These are phyloP conservation scores for Gymnoscelis rufifasciata DNA, from an alignment of 2,888 invertebrate species.

Conservation along the genomic window DNA sequence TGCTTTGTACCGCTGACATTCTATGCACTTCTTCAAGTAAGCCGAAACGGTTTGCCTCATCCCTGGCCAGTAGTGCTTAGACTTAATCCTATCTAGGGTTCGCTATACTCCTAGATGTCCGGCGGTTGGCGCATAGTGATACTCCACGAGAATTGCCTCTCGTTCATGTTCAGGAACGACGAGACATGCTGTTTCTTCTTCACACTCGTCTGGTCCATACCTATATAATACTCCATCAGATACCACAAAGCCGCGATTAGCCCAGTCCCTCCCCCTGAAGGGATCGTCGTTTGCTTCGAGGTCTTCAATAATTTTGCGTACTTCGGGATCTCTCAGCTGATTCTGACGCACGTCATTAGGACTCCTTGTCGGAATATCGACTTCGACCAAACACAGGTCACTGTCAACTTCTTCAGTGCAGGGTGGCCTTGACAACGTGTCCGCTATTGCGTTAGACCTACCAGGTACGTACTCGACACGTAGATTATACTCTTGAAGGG, in stretches of 20 bases:
- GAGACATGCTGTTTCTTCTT: conserved; percentile 28
- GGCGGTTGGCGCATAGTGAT: conserved; percentile 16
- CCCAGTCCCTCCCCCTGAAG: conserved; percentile 28
- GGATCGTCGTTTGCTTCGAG: conserved; percentile 16
- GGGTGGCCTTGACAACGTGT: conserved; percentile 42
- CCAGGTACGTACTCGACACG: conserved; percentile 46
- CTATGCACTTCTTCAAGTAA: conserved; percentile 32
- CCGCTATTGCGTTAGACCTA: conserved; percentile 45
- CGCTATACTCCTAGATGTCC: conserved; percentile 18
- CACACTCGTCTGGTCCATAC: conserved; percentile 16
- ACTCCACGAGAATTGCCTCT: conserved; percentile 21
- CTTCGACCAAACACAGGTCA: conserved; percentile 10
- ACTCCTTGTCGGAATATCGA: conserved; percentile 20
- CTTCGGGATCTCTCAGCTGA: conserved; percentile 24
- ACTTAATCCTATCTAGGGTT: conserved; percentile 10
- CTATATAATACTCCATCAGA: conserved; percentile 32
- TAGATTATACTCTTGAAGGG: conserved; percentile 46
- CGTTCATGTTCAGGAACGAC: conserved; percentile 31
- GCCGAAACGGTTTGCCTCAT: conserved; percentile 17
- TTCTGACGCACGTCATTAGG: conserved; percentile 19
- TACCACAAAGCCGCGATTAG: conserved; percentile 29
- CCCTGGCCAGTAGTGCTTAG: conserved; percentile 19
- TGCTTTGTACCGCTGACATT: conserved; percentile 15
- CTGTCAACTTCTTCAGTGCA: conserved; percentile 4
- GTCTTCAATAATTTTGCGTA: conserved; percentile 14